phyloP scores from a whole-genome alignment of 2,888 invertebrate genomes.

The Euclidia mi region DNA sequence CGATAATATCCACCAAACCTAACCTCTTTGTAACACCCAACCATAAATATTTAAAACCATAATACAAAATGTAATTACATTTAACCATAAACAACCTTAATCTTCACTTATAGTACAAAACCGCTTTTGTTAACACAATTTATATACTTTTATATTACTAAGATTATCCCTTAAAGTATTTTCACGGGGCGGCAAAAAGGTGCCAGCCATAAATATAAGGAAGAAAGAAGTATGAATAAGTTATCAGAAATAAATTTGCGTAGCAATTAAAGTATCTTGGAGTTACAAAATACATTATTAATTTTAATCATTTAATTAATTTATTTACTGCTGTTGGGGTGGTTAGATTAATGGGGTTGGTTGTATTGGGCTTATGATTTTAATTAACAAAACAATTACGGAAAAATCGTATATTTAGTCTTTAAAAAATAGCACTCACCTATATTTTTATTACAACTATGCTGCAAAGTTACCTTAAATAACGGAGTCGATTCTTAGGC shows the following conservation, averaged over 20 bases:
- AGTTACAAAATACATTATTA: constrained; percentile 1
- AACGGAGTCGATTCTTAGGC: no score
- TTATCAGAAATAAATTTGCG: constrained; percentile 45
- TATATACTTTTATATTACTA: constrained; percentile 1
- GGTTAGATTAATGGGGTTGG: neutral
- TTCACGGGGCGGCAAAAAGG: neutral
- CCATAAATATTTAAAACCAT: no score
- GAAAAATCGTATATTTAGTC: no score
- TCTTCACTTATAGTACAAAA: neutral
- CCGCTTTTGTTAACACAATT: neutral
- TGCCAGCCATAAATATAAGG: constrained; percentile 29
- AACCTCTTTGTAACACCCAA: no score
- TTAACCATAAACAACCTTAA: constrained; percentile 6
- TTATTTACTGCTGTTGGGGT: neutral
- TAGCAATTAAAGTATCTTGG: constrained; percentile 37
- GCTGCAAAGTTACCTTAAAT: no score
- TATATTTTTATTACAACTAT: no score
- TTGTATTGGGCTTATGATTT: no score
- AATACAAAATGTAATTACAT: neutral
- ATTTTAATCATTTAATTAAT: constrained; percentile 7
- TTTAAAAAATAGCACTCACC: no score
- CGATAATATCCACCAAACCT: no score
- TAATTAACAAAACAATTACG: no score
- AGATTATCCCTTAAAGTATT: constrained; percentile 2
- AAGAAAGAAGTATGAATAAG: constrained; percentile 27